These are phyloP conservation scores for Pteromalus puparum DNA, from an alignment of 1,140 invertebrate genomes.

Conservation along the genomic window DNA sequence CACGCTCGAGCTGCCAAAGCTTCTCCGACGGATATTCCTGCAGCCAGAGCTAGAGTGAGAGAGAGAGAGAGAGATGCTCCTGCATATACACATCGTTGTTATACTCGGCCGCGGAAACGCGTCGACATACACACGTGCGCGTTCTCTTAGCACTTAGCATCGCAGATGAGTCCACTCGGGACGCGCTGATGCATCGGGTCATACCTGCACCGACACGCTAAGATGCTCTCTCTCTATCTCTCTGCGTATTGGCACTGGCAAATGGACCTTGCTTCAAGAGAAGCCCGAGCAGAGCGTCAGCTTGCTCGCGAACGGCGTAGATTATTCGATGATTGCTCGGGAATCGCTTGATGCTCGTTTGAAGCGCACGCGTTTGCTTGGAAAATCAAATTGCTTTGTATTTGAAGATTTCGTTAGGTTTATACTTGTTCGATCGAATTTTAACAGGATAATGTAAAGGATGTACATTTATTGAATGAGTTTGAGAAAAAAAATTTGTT, in stretches of 20 bases:
- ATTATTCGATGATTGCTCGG: neutral
- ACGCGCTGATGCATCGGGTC: too few species aligned
- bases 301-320: neutral
- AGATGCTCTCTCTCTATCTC: neutral
- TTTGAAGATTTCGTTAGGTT: too few species aligned
- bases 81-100: too few species aligned
- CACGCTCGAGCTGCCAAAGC: neutral
- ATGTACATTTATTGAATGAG: too few species aligned
- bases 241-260: neutral
- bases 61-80: too few species aligned
- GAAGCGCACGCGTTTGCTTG: too few species aligned
- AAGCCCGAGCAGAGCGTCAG: neutral
- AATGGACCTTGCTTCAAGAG: neutral
- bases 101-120: too few species aligned
- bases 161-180: conserved; percentile 1
- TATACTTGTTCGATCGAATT: too few species aligned
- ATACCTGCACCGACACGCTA: neutral
- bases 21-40: neutral
- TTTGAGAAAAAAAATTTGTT: too few species aligned
- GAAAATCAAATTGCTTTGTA: neutral
- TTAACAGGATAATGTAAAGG: too few species aligned
- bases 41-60: too few species aligned
- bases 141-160: neutral
- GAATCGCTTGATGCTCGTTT: neutral
- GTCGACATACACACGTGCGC: too few species aligned